Base-by-base conservation (phyloP, 2,888 invertebrate species). In the Tiliacea citrago region DNA sequence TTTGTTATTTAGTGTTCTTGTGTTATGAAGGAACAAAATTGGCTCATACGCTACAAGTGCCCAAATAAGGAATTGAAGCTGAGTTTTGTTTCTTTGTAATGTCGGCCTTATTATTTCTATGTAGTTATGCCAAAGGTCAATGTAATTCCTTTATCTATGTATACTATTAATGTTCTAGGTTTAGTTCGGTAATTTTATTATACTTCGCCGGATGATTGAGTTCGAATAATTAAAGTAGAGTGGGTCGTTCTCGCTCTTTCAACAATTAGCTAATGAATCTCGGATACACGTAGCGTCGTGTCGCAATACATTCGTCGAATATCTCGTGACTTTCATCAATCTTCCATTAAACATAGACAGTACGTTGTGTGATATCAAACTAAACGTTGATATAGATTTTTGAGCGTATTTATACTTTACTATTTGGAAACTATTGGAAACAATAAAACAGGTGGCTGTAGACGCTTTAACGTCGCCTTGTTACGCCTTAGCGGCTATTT, bases 401-500 rank as follows among this genome's bases (percentile, higher is more conserved):
- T 68, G 81, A 85, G 74, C 76, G 79, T 86, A 75, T 82, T 79
- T 82, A 69, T 83, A 83, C 63, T 69, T 65, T 66, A 70, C 66
- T 73, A 81, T 86, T 84, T 74, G 75, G 60, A 74, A 77, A 82
- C 57, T 85, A 83, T 81, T 82, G 82, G 81, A 86, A 84, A 83
- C 72, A 82, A 82, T 83, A 85, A 83, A 75, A 81, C 81, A 82
- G 88, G 90, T 88, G 90, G 89, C 89, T 89, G 87, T 91, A 90
- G 88, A 90, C 88, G 93, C 93, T 92, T 92, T 91, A 92, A 88
- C 85, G 91, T 91, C 93, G 94, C 94, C 93, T 93, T 93, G 92
- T 91, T 89, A 92, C 93, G 94, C 94, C 94, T 93, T 92, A 93
- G 91, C 86, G 94, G 93, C 93, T 88, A 83, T 88, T 86, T 88